These are phyloP conservation scores for Antechinus stuartii DNA, from an alignment of 2,113 vertebrate species.

Conservation along the genomic window DNA sequence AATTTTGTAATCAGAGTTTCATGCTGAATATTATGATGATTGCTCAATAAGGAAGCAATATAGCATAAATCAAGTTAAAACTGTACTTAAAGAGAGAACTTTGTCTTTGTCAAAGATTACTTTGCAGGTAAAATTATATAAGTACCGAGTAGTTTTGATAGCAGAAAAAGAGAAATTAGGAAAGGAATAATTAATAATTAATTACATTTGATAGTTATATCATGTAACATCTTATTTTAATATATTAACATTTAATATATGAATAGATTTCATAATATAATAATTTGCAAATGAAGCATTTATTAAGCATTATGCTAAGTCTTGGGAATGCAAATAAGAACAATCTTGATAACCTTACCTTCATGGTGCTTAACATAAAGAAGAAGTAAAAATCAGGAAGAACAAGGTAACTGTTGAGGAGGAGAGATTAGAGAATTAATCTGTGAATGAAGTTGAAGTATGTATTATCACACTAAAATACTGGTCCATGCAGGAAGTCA, in stretches of 20 bases:
- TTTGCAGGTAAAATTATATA: background rate
- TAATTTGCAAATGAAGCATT: background rate
- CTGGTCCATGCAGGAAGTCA: background rate
- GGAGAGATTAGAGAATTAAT: background rate
- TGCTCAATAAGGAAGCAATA: background rate
- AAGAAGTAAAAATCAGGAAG: background rate
- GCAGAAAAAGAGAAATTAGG: background rate
- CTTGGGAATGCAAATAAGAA: background rate
- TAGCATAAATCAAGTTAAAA: background rate
- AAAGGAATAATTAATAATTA: background rate
- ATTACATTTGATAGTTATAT: background rate
- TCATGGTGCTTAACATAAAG: background rate
- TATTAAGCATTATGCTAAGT: background rate
- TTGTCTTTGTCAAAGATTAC: background rate
- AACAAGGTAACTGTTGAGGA: background rate
- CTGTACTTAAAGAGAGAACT: background rate
- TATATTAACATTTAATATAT: background rate
- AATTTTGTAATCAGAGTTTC: background rate
- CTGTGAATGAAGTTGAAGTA: background rate
- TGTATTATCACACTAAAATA: background rate
- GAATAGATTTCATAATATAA: background rate
- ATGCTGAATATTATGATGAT: background rate
- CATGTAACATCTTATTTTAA: background rate
- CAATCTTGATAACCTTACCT: background rate
- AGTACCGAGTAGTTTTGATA: background rate